Conservation (phyloP, 2,113 vertebrate genomes). For the Dromaius novaehollandiae region DNA sequence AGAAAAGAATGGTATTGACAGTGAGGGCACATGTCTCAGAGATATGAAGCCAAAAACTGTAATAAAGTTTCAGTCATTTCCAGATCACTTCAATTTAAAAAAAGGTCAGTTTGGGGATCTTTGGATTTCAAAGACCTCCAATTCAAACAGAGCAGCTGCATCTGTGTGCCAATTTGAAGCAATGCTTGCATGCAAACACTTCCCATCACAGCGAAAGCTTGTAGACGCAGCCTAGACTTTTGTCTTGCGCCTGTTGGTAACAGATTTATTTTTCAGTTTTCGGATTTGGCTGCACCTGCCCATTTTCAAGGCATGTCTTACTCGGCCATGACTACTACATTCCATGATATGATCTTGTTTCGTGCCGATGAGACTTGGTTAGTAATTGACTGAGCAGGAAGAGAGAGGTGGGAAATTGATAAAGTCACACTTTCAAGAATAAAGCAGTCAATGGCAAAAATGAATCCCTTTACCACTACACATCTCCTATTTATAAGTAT, state of each 20-base stretch:
- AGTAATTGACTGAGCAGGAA: not conserved
- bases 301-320: not conserved
- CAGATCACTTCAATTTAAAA: not conserved
- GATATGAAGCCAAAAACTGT: not conserved
- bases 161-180: not conserved
- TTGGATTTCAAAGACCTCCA: not conserved
- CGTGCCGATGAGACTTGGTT: not conserved
- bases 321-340: not conserved
- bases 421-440: not conserved
- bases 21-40: not conserved
- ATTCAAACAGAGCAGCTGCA: not conserved
- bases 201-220: not conserved
- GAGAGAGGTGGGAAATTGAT: not conserved
- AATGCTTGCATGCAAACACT: not conserved
- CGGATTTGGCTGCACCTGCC: not conserved
- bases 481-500: not conserved
- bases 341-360: not conserved
- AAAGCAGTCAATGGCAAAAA: not conserved
- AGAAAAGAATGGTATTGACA: fast-evolving
- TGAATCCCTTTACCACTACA: not conserved
- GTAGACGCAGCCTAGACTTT: not conserved
- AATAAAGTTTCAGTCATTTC: not conserved
- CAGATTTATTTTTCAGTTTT: not conserved
- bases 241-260: not conserved
- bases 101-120: not conserved